Evolutionary conservation across 2,797 vertebrate species (phyloP).

Genomic region (Enteromius thamalakanensis): DNA sequence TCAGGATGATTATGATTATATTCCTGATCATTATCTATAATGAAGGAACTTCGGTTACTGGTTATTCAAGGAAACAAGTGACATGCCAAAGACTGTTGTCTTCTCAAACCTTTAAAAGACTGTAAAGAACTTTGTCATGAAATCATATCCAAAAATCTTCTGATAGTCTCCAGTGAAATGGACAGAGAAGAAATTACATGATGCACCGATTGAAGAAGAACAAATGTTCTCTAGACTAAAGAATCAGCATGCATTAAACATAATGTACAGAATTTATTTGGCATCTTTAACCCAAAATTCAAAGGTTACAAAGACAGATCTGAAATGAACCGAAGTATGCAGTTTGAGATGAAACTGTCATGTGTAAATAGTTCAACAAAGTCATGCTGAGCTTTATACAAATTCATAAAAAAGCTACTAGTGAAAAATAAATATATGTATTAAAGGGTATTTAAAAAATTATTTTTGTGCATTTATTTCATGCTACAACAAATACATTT

Average conservation of each 20-base stretch:
- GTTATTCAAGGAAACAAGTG: not conserved
- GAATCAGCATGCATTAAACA: not conserved
- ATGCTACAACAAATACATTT: not conserved
- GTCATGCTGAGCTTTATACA: not conserved
- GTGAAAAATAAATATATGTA: no score
- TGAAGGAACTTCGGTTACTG: no score
- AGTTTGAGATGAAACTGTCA: not conserved
- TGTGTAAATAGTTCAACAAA: not conserved
- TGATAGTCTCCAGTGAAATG: not conserved
- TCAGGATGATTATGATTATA: not conserved
- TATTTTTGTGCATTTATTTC: not conserved
- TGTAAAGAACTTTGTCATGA: not conserved
- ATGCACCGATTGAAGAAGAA: not conserved
- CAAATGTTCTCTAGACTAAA: not conserved
- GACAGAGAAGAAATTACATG: not conserved
- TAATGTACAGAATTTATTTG: not conserved
- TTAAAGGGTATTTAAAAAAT: not conserved
- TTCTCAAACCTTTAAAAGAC: not conserved
- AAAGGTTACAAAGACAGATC: not conserved
- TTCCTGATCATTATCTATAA: slow-evolving; percentile 48
- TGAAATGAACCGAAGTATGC: not conserved
- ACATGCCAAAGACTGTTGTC: not conserved
- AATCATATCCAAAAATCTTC: not conserved
- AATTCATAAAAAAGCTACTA: not conserved
- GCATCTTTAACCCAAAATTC: not conserved